Evolutionary conservation across 2,888 invertebrate genomes (phyloP).

Genomic region (Dryadula phaetusa): DNA sequence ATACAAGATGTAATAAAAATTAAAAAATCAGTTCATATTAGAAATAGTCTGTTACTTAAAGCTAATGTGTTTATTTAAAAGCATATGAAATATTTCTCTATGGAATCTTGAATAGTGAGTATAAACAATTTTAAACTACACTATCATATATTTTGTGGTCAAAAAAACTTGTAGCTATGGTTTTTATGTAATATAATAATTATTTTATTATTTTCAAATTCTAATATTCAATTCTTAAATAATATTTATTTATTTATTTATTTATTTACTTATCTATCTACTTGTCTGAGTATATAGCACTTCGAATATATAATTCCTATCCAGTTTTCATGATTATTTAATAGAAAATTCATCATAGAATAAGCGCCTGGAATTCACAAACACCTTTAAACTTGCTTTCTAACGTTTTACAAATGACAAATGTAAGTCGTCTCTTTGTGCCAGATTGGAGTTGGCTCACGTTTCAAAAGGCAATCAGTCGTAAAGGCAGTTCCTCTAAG

Average conservation of each 20-base stretch:
- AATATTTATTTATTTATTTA: no score
- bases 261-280: no score
- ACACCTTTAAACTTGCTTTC: constrained; percentile 28
- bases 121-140: neutral
- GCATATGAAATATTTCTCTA: neutral
- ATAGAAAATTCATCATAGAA: constrained; percentile 11
- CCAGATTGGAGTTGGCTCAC: constrained; percentile 33
- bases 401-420: constrained; percentile 39
- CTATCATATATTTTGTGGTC: neutral
- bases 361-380: neutral
- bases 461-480: constrained; percentile 30
- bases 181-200: no score
- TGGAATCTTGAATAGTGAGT: neutral
- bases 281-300: neutral
- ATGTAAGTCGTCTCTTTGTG: constrained; percentile 24
- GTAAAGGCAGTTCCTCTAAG: constrained; percentile 16
- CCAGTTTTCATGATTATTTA: neutral
- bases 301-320: neutral
- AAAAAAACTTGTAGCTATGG: no score
- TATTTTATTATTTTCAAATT: no score
- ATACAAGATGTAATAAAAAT: no score
- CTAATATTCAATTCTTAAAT: no score
- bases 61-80: neutral
- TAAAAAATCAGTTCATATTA: no score
- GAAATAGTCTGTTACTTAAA: neutral